phyloP scores from a whole-genome alignment of 2,888 invertebrate genomes.

The Neria commutata region DNA sequence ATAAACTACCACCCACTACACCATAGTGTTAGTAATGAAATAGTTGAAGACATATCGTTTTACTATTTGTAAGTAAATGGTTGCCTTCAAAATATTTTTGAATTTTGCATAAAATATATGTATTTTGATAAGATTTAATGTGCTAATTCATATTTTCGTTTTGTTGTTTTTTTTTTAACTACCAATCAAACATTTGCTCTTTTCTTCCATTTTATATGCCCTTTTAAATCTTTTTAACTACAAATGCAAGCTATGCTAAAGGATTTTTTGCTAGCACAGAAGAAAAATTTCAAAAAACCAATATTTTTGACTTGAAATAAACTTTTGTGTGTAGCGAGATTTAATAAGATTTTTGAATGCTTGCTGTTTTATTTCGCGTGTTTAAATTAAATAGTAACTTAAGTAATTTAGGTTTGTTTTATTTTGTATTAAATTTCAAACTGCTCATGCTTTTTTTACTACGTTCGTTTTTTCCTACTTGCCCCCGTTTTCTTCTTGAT shows the following conservation, averaged over 20 bases:
- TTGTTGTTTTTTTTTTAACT: constrained; percentile 15
- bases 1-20: too few relatives aligned
- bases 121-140: too few relatives aligned
- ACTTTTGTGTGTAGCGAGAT: constrained; percentile 4
- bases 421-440: not conserved
- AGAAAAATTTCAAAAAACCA: not conserved
- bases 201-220: constrained; percentile 9
- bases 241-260: constrained; percentile 44
- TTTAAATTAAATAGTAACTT: constrained; percentile 14
- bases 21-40: too few relatives aligned
- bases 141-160: too few relatives aligned
- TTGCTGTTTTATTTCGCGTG: constrained; percentile 50
- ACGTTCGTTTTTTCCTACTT: not conserved
- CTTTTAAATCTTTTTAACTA: constrained; percentile 18
- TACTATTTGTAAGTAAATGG: too few relatives aligned
- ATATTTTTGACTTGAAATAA: constrained; percentile 9
- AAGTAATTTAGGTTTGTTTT: not conserved
- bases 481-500: not conserved
- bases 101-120: too few relatives aligned
- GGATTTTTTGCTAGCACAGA: constrained; percentile 12
- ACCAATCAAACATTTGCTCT: not conserved
- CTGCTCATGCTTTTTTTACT: not conserved
- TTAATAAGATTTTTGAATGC: constrained; percentile 48
- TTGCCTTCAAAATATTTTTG: too few relatives aligned
- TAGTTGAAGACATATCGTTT: too few relatives aligned